phyloP scores from a whole-genome alignment of 2,113 vertebrate genomes.

The Marmota flaviventris region DNA sequence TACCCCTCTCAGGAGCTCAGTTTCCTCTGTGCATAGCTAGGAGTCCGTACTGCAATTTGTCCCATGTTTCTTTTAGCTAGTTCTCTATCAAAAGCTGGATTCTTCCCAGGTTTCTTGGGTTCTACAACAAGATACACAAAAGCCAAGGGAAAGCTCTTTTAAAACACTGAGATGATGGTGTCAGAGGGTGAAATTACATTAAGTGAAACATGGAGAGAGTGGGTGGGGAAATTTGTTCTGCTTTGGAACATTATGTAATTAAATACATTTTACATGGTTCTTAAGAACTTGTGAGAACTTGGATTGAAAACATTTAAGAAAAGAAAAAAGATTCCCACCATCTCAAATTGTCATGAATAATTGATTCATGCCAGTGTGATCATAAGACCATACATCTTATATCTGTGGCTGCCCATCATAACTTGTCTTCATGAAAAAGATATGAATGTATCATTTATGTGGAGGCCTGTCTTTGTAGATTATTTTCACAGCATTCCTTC shows the following conservation, averaged over 20 bases:
- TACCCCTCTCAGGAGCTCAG: not conserved
- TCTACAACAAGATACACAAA: slow-evolving; percentile 13
- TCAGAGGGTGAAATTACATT: slow-evolving; percentile 72
- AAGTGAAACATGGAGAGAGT: slow-evolving; percentile 72
- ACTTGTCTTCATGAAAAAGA: slow-evolving; percentile 71
- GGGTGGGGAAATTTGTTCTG: slow-evolving; percentile 83
- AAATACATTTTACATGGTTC: slow-evolving; percentile 84
- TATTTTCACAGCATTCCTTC: not conserved
- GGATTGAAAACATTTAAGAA: slow-evolving; percentile 86
- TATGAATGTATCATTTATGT: slow-evolving; percentile 21
- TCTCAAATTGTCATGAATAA: slow-evolving; percentile 89
- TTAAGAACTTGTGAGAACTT: slow-evolving; percentile 86
- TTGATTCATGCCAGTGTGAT: slow-evolving; percentile 88
- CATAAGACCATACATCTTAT: slow-evolving; percentile 83
- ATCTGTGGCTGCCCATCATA: slow-evolving; percentile 84
- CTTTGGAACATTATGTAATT: slow-evolving; percentile 84
- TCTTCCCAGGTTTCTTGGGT: not conserved
- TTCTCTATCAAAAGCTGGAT: not conserved
- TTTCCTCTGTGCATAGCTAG: not conserved
- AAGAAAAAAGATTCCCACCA: slow-evolving; percentile 86
- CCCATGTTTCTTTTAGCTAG: not conserved
- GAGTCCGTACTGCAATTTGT: not conserved
- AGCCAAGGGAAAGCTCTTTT: slow-evolving; percentile 21
- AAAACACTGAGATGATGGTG: slow-evolving; percentile 68
- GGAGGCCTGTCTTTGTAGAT: not conserved